A percentile compares a stretch with the other conserved stretches of the same genome.
Evolutionary conservation across 2,797 vertebrate species (phyloP).

Genomic region (Xiphophorus birchmanni): DNA sequence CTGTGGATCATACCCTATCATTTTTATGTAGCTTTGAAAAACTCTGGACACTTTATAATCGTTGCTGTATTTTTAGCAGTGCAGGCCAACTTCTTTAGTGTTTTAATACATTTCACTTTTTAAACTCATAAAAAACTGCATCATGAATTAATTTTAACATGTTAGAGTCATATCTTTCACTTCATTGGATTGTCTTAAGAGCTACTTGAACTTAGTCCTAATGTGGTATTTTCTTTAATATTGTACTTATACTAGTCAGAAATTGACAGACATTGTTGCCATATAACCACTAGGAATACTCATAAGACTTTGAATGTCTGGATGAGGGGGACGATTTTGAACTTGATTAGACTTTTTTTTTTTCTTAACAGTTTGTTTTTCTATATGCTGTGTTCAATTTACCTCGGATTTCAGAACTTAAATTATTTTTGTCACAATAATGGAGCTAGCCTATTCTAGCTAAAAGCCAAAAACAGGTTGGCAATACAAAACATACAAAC

Average conservation of each 20-base stretch:
- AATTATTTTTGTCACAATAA: not conserved
- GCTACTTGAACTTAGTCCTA: constrained; percentile 54
- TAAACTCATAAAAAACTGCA: not conserved
- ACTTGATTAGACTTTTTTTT: not conserved
- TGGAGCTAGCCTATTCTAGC: not conserved
- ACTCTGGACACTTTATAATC: constrained; percentile 10
- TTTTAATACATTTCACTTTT: not conserved
- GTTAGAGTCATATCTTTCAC: not conserved
- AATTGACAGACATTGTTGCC: constrained; percentile 14
- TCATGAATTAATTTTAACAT: constrained; percentile 17
- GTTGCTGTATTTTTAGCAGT: constrained; percentile 9
- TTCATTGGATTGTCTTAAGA: constrained; percentile 26
- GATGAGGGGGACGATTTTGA: constrained; percentile 14
- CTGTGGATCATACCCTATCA: constrained; percentile 30
- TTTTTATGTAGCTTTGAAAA: constrained; percentile 30
- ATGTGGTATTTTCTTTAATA: constrained; percentile 7
- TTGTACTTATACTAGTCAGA: constrained; percentile 23
- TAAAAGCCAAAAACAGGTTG: not conserved
- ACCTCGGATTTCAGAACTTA: not conserved
- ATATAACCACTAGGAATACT: constrained; percentile 63
- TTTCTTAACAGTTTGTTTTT: not conserved
- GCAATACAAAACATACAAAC: not conserved
- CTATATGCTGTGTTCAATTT: not conserved
- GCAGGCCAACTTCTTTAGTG: not conserved
- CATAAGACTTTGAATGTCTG: constrained; percentile 65